Evolutionary conservation across 2,797 vertebrate species (phyloP), one percentile per base, ranked within the genome.

Genomic region (Coccyzus lansbergi): DNA sequence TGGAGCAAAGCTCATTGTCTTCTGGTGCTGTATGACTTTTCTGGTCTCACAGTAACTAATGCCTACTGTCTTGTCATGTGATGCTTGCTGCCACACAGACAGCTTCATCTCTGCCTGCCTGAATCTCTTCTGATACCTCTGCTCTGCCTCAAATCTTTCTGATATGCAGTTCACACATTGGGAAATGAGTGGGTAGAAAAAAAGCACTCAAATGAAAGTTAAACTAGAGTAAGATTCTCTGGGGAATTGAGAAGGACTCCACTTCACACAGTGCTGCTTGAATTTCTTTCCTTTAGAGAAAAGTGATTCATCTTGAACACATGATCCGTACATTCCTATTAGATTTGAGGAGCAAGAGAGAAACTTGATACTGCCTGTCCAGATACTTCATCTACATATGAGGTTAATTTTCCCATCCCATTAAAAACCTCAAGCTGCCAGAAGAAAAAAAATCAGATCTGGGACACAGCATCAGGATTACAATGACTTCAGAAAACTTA

Each of bases 121-220:
- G 91, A 81, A 70, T 81, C 88, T 94, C 51, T 93, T 88, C 92
- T 82, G 65, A 89, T 75, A 86, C 67, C 48, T 79, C 84, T 91
- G 49, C 86, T 95, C 65, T 94, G 60, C 55, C 81, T 63, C 81
- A 93, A 25, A 16, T 46, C 33, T 56, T 92, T 93, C 87, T 71
- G 53, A 74, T 80, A 89, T 94, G 80, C 46, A 84, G 53, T 77
- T 96, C 83, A 80, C 60, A 86, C 40, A 44, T 6, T 40, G 78
- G 53, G 70, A 95, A 97, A 93, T 86, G 62, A 96, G 84, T 83
- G 83, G 82, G 77, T 71, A 90, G 87, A 69, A 92, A 78, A 78
- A 96, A 93, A 88, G n/a, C 15, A 42, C 40, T 78, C 22, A 83
- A 69, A 93, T 78, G 60, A 92, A 96, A 97, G 78, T 75, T 67